Base-by-base conservation (phyloP, 2,888 invertebrate genomes). In the Entomobrya proxima region DNA sequence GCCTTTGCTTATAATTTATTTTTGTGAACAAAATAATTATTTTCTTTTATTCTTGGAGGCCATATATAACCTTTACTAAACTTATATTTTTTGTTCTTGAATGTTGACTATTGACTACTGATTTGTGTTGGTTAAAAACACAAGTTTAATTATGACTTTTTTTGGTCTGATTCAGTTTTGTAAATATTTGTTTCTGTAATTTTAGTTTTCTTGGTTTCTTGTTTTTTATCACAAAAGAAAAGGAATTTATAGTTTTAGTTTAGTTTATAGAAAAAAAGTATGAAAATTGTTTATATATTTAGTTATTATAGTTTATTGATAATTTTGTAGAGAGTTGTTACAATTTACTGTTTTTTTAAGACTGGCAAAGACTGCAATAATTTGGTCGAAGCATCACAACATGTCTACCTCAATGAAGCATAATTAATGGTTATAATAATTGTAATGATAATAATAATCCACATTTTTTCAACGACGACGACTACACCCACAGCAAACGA, bases 331-430 rank as follows among this genome's bases (percentile, higher is more conserved):
- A 40, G 7, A 11, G 32, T 47, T 44, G 47, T 44, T 47, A 44
- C 15, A 50, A 35, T 47, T 27, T 55, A 3, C 21, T 81, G 32
- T 64, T 67, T 81, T 74, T 84, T 87, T 44, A 89, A 89, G 89
- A 89, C 89, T 89, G 89, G 89, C 89, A 86, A 88, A 88, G 88
- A 87, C 89, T 87, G 85, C 67, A 81, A 80, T 75, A 78, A 79
- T 81, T 88, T 81, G 84, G 83, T 80, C 86, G 74, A 86, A 84
- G 84, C 86, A 86, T 81, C 80, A 88, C 89, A 89, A 89, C 89
- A 86, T 78, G 84, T 88, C 89, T 89, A 89, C 89, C 89, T 89
- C 89, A 89, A 86, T 44, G 76, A 83, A 83, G 50, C 1, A 15
- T 72, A 15, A 40, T 75, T 50, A 52, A n/a, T 32, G 37, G 35